A percentile compares a stretch with the other conserved stretches of the same genome.
Evolutionary conservation across 2,113 vertebrate genomes (phyloP).

Genomic region (Pycnonotus jocosus): DNA sequence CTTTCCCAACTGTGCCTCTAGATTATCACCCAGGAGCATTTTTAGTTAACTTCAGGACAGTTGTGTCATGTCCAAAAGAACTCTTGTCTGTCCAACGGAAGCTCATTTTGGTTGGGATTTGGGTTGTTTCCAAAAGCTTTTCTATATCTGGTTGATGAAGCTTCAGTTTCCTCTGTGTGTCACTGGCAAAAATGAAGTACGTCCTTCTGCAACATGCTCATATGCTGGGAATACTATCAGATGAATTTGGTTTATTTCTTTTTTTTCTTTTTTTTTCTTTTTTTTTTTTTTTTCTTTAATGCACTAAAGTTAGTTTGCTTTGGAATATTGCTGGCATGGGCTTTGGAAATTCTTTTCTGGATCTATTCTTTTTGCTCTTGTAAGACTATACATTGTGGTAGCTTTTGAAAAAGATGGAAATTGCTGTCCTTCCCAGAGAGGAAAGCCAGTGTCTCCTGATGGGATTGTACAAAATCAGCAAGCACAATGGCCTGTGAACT

Average conservation of each 20-base stretch:
- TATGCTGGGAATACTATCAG: background rate
- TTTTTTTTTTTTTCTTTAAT: background rate
- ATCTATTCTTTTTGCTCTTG: background rate
- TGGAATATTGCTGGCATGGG: background rate
- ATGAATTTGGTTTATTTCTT: background rate
- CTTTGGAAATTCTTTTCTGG: background rate
- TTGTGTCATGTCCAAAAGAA: background rate
- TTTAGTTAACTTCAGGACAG: background rate
- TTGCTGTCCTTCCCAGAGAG: background rate
- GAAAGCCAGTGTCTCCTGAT: background rate
- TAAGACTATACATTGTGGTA: background rate
- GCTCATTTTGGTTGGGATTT: background rate
- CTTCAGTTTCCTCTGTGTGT: background rate
- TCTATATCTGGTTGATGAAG: background rate
- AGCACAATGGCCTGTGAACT: conserved; percentile 14
- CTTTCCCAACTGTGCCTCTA: background rate
- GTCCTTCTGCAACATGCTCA: background rate
- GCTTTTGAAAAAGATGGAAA: background rate
- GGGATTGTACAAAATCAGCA: background rate
- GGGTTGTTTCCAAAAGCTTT: background rate
- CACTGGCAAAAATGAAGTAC: background rate
- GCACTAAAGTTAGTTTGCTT: background rate
- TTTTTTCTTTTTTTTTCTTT: background rate
- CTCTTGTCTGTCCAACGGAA: background rate
- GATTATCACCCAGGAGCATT: background rate